phyloP scores from a whole-genome alignment of 2,888 invertebrate genomes.

The Tetramorium bicarinatum region DNA sequence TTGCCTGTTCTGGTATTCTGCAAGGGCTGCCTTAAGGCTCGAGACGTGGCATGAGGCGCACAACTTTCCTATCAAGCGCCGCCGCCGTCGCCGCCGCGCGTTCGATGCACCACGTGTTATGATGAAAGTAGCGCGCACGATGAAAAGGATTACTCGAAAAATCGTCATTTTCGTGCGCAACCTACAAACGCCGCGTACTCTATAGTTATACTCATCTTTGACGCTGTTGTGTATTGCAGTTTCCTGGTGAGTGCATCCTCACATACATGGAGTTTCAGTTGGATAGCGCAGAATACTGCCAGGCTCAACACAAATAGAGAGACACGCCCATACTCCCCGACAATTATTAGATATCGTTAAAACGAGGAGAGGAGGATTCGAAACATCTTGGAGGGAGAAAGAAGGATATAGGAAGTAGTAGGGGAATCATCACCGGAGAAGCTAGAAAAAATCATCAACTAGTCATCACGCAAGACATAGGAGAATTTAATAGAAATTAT shows the following conservation, averaged over 20 bases:
- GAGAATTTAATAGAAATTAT: constrained; percentile 82
- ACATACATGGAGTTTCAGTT: constrained; percentile 99
- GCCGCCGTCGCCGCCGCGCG: background rate
- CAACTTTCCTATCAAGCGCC: background rate
- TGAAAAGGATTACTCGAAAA: constrained; percentile 2
- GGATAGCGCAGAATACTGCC: constrained; percentile 99
- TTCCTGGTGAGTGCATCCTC: constrained; percentile 95
- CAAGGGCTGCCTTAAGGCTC: no score
- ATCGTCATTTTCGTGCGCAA: constrained; percentile 30
- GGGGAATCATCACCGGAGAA: constrained; percentile 76
- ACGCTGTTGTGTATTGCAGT: constrained; percentile 88
- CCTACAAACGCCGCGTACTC: background rate
- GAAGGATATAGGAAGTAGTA: constrained; percentile 56
- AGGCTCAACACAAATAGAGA: constrained; percentile 98
- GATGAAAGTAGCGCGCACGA: constrained; percentile 39
- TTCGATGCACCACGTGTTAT: background rate
- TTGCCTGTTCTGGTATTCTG: no score
- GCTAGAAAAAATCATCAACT: constrained; percentile 81
- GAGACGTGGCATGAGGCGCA: background rate
- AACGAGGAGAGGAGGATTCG: constrained; percentile 44
- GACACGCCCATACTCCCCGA: constrained; percentile 79
- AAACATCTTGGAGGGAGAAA: constrained; percentile 64
- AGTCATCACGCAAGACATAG: constrained; percentile 83
- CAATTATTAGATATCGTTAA: constrained; percentile 71
- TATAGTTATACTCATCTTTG: background rate